These are phyloP conservation scores for Paralinhomoeus sp. DNA, from an alignment of 2,888 invertebrate species.

Conservation along the genomic window DNA sequence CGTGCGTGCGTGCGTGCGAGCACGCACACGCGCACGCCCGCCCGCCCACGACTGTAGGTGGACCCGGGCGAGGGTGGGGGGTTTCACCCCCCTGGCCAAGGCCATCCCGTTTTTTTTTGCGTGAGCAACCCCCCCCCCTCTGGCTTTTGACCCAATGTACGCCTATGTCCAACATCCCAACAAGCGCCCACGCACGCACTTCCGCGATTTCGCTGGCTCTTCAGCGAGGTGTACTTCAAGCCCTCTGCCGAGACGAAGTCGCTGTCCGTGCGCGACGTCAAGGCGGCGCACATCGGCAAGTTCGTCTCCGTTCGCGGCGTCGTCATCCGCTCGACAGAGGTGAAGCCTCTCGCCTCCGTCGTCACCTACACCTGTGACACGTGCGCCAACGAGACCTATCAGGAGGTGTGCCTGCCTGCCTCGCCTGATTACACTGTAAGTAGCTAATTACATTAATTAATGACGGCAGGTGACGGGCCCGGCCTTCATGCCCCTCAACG, in stretches of 20 bases:
- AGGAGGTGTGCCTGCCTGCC: conserved; percentile 44
- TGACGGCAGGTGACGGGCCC: conserved; percentile 37
- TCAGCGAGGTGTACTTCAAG: conserved; percentile 76
- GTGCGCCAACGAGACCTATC: conserved; percentile 93
- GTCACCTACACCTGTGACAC: conserved; percentile 97
- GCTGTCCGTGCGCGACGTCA: conserved; percentile 69
- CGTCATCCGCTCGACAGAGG: conserved; percentile 82
- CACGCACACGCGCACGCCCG: too few species aligned
- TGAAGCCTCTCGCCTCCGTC: conserved; percentile 86
- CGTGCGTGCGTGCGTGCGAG: too few species aligned
- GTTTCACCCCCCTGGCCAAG: too few species aligned
- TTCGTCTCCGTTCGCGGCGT: conserved; percentile 69
- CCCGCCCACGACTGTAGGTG: too few species aligned
- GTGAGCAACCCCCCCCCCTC: not conserved
- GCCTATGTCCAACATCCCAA: too few species aligned
- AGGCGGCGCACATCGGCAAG: conserved; percentile 66
- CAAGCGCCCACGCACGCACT: too few species aligned
- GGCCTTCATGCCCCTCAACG: conserved; percentile 63
- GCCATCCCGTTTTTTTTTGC: too few species aligned
- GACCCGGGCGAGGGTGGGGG: too few species aligned
- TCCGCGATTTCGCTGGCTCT: conserved; percentile 25
- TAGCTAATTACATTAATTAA: not conserved
- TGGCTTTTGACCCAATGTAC: too few species aligned
- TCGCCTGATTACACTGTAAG: not conserved
- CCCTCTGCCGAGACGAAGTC: conserved; percentile 47